phyloP scores from a whole-genome alignment of 2,113 vertebrate genomes.

The Burhinus bistriatus region DNA sequence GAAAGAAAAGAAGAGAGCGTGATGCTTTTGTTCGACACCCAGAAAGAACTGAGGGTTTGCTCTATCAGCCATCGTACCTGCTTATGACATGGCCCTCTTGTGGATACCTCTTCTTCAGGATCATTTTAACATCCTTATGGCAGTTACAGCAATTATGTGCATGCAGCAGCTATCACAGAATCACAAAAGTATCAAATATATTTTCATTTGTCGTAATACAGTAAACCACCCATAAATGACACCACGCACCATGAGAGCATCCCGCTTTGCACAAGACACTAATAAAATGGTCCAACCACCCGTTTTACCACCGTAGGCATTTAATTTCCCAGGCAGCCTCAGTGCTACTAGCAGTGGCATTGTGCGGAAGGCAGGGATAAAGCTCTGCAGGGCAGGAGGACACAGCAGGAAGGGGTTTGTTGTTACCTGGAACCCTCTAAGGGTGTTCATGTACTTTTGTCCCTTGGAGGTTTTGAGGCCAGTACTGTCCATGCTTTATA shows the following conservation, averaged over 20 bases:
- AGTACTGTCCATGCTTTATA: neutral
- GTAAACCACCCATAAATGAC: neutral
- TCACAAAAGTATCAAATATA: neutral
- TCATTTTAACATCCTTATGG: neutral
- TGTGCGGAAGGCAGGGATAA: neutral
- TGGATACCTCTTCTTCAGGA: neutral
- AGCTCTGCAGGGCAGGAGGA: neutral
- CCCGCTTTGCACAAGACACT: neutral
- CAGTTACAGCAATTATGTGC: neutral
- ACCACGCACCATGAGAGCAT: fast-evolving
- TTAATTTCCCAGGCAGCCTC: neutral
- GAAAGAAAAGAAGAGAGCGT: fast-evolving
- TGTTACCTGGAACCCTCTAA: neutral
- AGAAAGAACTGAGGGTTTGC: neutral
- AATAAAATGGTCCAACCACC: neutral
- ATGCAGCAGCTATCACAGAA: neutral
- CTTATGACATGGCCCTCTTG: neutral
- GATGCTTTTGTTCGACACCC: neutral
- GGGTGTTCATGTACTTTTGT: too few relatives aligned
- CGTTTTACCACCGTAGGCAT: neutral
- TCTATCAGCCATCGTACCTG: fast-evolving
- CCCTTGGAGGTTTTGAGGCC: neutral
- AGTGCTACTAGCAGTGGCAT: fast-evolving
- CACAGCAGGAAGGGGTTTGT: neutral
- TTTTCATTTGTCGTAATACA: neutral